Base-by-base conservation (phyloP, 1,140 invertebrate genomes). In the Drosophila pandora region DNA sequence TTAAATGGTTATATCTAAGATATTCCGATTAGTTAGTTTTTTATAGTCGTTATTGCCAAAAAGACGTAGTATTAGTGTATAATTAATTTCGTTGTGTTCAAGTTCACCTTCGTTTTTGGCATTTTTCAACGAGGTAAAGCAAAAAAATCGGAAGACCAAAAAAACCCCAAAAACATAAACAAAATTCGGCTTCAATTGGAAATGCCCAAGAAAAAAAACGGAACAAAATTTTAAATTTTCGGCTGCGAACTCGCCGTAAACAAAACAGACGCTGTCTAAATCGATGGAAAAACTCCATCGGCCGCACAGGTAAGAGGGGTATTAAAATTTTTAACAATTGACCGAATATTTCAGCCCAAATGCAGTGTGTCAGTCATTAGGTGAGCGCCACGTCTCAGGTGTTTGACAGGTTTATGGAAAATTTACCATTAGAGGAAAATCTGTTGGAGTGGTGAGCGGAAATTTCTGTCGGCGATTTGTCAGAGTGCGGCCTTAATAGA, bases 401-500 rank as follows among this genome's bases (percentile, higher is more conserved):
- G 22, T 50, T 45, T 50, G 64, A 79, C 76, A 74, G 79, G 65
- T 64, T 70, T 61, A 64, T 81, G 52, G 53, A 71, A 64, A 57
- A 54, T 25, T 22, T 13, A 49, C 49, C 32, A 81, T 81, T 67
- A 74, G 76, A 71, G 54, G 59, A 52, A 74, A 32, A 63, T 76
- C 45, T 56, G 39, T 22, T 34, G 34, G 28, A 48, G 30, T 54
- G 25, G 58, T 34, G 50, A 52, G 55, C 74, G 82, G 82, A 85
- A 88, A 85, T 79, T 61, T 78, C 82, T 68, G 48, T 85, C 75
- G 45, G 41, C 60, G 50, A 56, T 70, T 52, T 54, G 56, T 63
- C 60, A 49, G 37, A 49, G 63, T 30, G 21, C 23, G 39, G 50
- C 30, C 65, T 53, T 10, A 57, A 41, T 37, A 62, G 65, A 52